phyloP scores from a whole-genome alignment of 2,113 vertebrate genomes.

The Nymphicus hollandicus region DNA sequence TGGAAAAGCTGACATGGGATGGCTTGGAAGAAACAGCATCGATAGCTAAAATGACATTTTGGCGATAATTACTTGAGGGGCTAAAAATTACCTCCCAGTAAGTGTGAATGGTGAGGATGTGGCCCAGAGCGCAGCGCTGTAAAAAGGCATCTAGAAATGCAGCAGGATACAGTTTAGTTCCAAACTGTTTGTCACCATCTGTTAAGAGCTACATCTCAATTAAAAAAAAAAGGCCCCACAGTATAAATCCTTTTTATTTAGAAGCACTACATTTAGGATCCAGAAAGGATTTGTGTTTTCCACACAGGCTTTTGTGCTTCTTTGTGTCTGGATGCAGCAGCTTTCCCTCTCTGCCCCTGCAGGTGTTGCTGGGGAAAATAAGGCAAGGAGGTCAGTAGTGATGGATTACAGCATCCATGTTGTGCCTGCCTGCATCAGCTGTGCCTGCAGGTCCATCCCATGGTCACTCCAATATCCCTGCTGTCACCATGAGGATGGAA shows the following conservation, averaged over 20 bases:
- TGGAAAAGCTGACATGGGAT: not conserved
- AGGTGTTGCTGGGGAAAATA: not conserved
- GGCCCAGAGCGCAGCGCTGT: not conserved
- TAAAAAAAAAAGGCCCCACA: not conserved
- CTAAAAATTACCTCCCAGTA: not conserved
- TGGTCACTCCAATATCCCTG: not conserved
- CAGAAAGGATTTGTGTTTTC: not conserved
- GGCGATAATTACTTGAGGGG: not conserved
- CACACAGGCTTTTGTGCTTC: not conserved
- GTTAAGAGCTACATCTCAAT: not conserved
- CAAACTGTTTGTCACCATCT: not conserved
- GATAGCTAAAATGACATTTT: not conserved
- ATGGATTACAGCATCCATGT: not conserved
- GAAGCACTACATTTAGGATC: not conserved
- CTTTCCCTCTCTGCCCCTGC: not conserved
- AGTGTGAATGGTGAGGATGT: not conserved
- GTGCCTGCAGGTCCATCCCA: not conserved
- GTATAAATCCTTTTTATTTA: not conserved
- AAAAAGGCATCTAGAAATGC: not conserved
- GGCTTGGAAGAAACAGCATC: not conserved
- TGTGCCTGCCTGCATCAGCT: not conserved
- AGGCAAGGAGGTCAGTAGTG: accelerated
- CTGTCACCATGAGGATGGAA: not conserved
- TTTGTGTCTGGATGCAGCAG: not conserved
- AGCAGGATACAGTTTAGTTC: not conserved